Evolutionary conservation across 2,888 invertebrate species (phyloP).

Genomic region (Ichneumon xanthorius): DNA sequence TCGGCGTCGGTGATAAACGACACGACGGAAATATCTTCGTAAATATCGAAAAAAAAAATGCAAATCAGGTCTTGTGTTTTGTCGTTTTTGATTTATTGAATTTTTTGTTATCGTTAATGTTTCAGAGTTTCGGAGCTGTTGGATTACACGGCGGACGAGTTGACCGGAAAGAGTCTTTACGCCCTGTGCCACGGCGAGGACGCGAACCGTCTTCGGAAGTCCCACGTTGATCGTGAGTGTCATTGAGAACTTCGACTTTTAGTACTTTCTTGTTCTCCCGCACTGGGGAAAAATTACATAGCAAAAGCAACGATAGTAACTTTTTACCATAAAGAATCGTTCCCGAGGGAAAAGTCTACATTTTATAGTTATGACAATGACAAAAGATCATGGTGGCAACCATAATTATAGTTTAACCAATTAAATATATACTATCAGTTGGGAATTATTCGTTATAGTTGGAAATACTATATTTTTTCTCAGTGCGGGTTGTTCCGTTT

Average conservation of each 20-base stretch:
- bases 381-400: no score
- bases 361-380: no score
- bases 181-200: constrained; percentile 98
- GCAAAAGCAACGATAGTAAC: no score
- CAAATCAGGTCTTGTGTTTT: not conserved
- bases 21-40: not conserved
- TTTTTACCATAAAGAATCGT: no score
- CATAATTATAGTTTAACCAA: no score
- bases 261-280: not conserved
- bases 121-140: constrained; percentile 95
- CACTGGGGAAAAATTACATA: no score
- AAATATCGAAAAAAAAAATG: not conserved
- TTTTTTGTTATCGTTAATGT: constrained; percentile 67
- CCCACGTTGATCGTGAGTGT: constrained; percentile 97
- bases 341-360: no score
- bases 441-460: no score
- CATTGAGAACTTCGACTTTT: constrained; percentile 19
- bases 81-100: no score
- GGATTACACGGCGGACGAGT: constrained; percentile 96
- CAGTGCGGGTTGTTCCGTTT: no score
- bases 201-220: constrained; percentile 96
- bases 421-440: no score
- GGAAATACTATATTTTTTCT: no score
- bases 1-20: not conserved
- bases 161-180: constrained; percentile 97